Conservation (phyloP, 2,113 vertebrate species). For the Chroicocephalus ridibundus region DNA sequence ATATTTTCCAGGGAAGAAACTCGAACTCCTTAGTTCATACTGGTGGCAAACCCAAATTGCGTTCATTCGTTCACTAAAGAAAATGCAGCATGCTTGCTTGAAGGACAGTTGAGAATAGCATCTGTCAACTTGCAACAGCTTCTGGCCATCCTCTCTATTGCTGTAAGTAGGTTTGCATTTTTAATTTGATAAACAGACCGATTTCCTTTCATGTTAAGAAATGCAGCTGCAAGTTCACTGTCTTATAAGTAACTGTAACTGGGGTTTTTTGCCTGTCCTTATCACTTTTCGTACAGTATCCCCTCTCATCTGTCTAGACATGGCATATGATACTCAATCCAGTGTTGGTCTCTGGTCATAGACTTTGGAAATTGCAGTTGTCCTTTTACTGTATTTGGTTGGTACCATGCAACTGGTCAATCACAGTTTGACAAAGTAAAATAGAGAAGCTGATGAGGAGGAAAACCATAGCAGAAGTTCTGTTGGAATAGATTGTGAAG, state of each 20-base stretch:
- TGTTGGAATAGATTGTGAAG: not conserved
- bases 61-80: not conserved
- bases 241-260: not conserved
- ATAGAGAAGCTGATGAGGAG: not conserved
- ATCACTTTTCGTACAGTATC: not conserved
- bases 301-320: not conserved
- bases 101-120: not conserved
- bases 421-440: not conserved
- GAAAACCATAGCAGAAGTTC: not conserved
- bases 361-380: not conserved
- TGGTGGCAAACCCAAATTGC: not conserved
- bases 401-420: not conserved
- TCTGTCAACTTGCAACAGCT: not conserved
- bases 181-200: not conserved
- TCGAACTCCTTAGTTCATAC: not conserved
- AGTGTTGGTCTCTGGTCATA: not conserved
- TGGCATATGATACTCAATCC: not conserved
- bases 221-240: not conserved
- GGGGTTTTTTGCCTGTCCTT: not conserved
- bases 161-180: not conserved
- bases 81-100: not conserved
- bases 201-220: not conserved
- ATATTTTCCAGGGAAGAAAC: not conserved
- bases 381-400: not conserved
- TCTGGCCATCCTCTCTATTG: not conserved